Base-by-base conservation (phyloP, 2,888 invertebrate species). In the Nymphalis polychloros region DNA sequence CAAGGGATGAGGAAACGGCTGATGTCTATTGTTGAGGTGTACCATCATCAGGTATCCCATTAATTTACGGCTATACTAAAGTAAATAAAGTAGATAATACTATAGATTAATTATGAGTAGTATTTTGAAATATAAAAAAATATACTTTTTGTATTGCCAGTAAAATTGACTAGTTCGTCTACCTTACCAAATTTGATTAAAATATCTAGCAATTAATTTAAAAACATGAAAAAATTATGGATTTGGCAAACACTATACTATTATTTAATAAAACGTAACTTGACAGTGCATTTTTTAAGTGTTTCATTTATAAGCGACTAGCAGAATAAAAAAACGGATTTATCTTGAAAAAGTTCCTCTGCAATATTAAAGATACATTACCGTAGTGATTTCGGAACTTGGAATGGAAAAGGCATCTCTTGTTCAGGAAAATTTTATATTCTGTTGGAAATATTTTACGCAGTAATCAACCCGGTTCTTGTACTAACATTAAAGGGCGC, bases 311-410 rank as follows among this genome's bases (percentile, higher is more conserved):
- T 73, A 76, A 75, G 73, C 73, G 75, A 69, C 65, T 72, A 73
- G 72, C 73, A 72, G 41, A 41, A 41, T 72, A 72, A 75, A 75
- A 75, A 75, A 75, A 73, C 72, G 68, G 71, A 75, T 76, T 76
- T 75, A 75, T 75, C 75, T 75, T 73, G 70, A 73, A 76, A 75
- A 76, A 75, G 75, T 72, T 73, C 70, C 69, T 64, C 73, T 75
- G 76, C 75, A 75, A 73, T 76, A 76, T 76, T 73, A 76, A 75
- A 76, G 72, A 73, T 73, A 73, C 75, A 75, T 76, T 76, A 76
- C 75, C 73, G 72, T 67, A 67, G 73, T 73, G 71, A 75, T 75
- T 73, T 73, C 63, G 68, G 63, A 68, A 68, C 68, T 62, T 66
- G 70, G 61, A 72, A 64, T 66, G 72, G 64, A 64, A 72, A 73